A percentile compares a stretch with the other conserved stretches of the same genome.
phyloP scores from a whole-genome alignment of 2,888 invertebrate genomes.

The Papilio demoleus region DNA sequence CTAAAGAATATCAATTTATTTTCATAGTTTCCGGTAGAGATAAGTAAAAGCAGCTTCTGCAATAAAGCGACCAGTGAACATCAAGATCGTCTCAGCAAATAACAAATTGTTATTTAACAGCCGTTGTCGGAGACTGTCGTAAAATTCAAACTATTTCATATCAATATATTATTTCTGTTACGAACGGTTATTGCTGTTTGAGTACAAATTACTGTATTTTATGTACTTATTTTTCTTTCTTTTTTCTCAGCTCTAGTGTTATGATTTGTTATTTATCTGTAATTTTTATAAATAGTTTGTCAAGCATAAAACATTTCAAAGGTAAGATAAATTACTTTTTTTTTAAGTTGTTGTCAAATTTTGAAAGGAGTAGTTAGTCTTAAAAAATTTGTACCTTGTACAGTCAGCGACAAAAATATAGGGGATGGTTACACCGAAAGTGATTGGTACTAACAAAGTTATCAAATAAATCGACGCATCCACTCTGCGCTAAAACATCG shows the following conservation, averaged over 20 bases:
- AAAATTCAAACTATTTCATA: constrained; percentile 27
- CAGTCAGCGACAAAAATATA: no score
- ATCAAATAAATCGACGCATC: no score
- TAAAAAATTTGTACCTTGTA: no score
- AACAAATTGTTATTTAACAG: constrained; percentile 34
- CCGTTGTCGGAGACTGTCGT: constrained; percentile 5
- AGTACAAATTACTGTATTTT: not conserved
- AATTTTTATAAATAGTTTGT: no score
- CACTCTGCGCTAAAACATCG: no score
- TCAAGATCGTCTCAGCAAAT: constrained; percentile 1
- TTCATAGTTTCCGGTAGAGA: not conserved
- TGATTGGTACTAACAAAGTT: no score
- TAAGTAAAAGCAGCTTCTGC: constrained; percentile 3
- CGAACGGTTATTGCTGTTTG: constrained; percentile 1
- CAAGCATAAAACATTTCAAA: no score
- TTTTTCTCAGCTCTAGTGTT: not conserved
- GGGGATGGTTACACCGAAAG: no score
- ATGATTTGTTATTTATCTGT: not conserved
- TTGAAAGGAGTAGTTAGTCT: no score
- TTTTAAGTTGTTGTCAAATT: no score
- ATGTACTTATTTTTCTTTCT: not conserved
- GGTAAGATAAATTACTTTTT: no score
- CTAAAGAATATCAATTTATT: no score
- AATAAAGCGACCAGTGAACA: constrained; percentile 18
- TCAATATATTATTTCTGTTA: constrained; percentile 23